Conservation (phyloP, 2,797 vertebrate genomes). For the Orientallactaga sibirica region DNA sequence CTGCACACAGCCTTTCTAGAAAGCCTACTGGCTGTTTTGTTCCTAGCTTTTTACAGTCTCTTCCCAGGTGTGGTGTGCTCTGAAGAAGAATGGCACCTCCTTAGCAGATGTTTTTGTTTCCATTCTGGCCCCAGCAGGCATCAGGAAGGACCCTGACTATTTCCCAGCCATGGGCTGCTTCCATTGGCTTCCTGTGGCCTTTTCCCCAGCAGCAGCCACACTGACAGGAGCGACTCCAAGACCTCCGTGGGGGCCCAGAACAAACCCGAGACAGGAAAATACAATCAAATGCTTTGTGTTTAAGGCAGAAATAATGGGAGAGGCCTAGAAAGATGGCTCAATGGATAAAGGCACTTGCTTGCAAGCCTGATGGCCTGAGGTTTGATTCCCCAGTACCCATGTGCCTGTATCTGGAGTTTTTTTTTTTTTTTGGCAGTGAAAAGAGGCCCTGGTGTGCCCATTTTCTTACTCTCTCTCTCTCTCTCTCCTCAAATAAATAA, state of each 20-base stretch:
- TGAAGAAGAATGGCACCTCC: not conserved
- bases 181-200: not conserved
- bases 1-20: not conserved
- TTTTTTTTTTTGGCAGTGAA: too few species aligned
- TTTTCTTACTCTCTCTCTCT: too few species aligned
- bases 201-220: not conserved
- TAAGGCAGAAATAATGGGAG: constrained; percentile 37
- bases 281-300: constrained; percentile 8
- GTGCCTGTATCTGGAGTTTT: too few species aligned
- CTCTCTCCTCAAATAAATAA: too few species aligned
- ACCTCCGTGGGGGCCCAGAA: not conserved
- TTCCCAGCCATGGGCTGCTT: not conserved
- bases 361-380: too few species aligned
- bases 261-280: not conserved
- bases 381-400: too few species aligned
- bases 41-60: not conserved
- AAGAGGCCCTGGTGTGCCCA: too few species aligned
- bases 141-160: not conserved
- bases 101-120: not conserved
- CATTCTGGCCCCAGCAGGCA: not conserved
- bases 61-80: not conserved
- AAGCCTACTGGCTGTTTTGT: not conserved
- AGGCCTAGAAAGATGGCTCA: too few species aligned
- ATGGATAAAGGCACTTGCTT: too few species aligned
- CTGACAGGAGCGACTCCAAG: not conserved